phyloP scores from a whole-genome alignment of 2,888 invertebrate species.

The Neelides folsomi region DNA sequence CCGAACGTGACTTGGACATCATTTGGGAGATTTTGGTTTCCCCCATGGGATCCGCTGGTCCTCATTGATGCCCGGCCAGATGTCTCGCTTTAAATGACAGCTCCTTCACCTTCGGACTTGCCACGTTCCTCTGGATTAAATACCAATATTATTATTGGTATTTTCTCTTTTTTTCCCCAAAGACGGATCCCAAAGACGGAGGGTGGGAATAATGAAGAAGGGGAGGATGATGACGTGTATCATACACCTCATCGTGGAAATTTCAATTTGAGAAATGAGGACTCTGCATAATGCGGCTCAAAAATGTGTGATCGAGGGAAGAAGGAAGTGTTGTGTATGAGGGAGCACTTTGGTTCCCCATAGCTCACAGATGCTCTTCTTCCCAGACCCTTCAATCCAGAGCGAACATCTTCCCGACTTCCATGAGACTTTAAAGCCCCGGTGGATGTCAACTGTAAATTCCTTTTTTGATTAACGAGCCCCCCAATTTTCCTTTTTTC shows the following conservation, averaged over 20 bases:
- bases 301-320: no score
- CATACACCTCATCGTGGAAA: background rate
- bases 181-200: background rate
- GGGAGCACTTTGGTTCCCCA: conserved; percentile 6
- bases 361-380: conserved; percentile 15
- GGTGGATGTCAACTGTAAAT: conserved; percentile 17
- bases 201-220: background rate
- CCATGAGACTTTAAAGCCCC: conserved; percentile 13
- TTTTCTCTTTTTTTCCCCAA: background rate
- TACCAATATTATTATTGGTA: no score
- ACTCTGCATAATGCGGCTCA: background rate
- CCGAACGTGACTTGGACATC: conserved; percentile 16
- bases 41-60: background rate
- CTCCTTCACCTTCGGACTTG: background rate
- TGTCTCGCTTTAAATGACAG: background rate
- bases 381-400: conserved; percentile 9
- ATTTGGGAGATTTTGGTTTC: conserved; percentile 10
- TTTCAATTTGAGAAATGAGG: background rate
- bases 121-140: conserved; percentile 6
- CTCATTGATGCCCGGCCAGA: background rate
- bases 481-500: conserved; percentile 9
- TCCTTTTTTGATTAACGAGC: conserved; percentile 21
- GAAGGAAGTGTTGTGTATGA: no score
- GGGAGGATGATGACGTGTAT: conserved; percentile 1
- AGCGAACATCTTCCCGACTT: conserved; percentile 7